phyloP scores from a whole-genome alignment of 2,888 invertebrate species.

The Tachina grossa region DNA sequence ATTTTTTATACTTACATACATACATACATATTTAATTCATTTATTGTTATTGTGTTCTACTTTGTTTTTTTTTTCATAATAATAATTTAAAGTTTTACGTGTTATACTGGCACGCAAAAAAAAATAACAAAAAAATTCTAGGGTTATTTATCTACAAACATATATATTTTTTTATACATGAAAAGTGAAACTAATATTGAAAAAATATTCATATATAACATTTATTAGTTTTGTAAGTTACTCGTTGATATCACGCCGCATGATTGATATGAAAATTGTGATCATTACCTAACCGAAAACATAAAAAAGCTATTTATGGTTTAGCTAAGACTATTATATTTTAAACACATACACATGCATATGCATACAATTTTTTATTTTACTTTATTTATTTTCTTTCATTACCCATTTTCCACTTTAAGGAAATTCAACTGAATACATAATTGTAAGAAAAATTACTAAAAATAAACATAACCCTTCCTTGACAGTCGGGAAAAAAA shows the following conservation, averaged over 20 bases:
- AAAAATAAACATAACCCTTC: neutral
- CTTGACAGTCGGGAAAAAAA: neutral
- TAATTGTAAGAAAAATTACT: conserved; percentile 44
- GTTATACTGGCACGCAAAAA: conserved; percentile 28
- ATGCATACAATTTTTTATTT: neutral
- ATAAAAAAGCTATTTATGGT: conserved; percentile 45
- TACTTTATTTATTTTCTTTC: conserved; percentile 31
- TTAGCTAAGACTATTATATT: conserved; percentile 47
- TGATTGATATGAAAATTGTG: conserved; percentile 68
- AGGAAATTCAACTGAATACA: conserved; percentile 29
- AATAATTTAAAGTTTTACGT: conserved; percentile 13
- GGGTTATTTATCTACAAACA: conserved; percentile 35
- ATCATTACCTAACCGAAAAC: conserved; percentile 59
- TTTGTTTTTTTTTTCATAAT: conserved; percentile 24
- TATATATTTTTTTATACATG: conserved; percentile 49
- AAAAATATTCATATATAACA: conserved; percentile 56
- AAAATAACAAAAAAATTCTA: conserved; percentile 50
- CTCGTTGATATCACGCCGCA: conserved; percentile 71
- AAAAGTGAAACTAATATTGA: conserved; percentile 44
- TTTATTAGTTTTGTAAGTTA: conserved; percentile 63
- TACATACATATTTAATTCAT: conserved; percentile 38
- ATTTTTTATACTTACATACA: conserved; percentile 6
- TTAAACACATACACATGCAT: conserved; percentile 12
- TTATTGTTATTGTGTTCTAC: conserved; percentile 64
- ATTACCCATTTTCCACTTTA: neutral